Evolutionary conservation across 2,113 vertebrate genomes (phyloP).

Genomic region (Charadrius vociferus): DNA sequence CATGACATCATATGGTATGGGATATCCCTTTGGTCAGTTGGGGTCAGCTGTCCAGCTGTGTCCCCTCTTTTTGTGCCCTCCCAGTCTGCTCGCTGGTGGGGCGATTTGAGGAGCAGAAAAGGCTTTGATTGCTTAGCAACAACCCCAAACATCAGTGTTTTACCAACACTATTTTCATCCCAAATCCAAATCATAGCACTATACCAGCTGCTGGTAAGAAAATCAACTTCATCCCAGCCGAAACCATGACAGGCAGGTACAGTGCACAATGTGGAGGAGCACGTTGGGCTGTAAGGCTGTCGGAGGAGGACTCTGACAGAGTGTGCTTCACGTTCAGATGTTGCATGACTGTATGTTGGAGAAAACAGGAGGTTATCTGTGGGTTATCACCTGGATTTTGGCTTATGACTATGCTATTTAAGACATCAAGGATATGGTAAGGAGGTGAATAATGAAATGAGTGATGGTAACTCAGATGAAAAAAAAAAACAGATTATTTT

Average conservation of each 20-base stretch:
- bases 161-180: not conserved
- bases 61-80: not conserved
- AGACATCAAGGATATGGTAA: not conserved
- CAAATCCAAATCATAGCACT: not conserved
- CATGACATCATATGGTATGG: not conserved
- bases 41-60: not conserved
- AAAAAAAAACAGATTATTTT: not conserved
- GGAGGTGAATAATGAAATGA: not conserved
- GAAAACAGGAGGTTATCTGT: not conserved
- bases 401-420: not conserved
- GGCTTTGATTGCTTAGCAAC: not conserved
- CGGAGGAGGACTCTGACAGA: not conserved
- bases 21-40: not conserved
- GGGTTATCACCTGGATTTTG: not conserved
- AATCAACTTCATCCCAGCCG: not conserved
- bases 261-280: rapidly evolving
- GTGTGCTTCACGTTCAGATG: not conserved
- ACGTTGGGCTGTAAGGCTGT: not conserved
- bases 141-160: not conserved
- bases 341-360: not conserved
- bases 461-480: not conserved
- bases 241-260: not conserved
- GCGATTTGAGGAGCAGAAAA: not conserved
- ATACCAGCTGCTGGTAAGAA: not conserved
- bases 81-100: not conserved